These are phyloP conservation scores for Lochmaea capreae DNA, from an alignment of 2,888 invertebrate genomes.

Conservation along the genomic window DNA sequence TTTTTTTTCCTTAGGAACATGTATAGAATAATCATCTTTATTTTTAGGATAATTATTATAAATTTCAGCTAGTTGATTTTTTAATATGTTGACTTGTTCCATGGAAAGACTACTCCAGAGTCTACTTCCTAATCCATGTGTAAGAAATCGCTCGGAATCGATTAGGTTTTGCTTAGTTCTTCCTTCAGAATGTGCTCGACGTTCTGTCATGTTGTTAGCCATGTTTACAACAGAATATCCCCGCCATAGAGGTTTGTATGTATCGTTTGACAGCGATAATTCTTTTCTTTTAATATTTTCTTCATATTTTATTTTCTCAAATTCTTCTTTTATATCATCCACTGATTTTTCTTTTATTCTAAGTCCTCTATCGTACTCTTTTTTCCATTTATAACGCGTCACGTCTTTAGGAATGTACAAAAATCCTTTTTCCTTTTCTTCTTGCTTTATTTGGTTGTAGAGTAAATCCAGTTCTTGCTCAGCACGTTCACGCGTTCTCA, in stretches of 20 bases:
- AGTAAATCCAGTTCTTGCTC: slow-evolving; percentile 84
- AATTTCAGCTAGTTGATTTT: slow-evolving; percentile 83
- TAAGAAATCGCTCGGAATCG: slow-evolving; percentile 61
- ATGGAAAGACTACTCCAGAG: slow-evolving; percentile 87
- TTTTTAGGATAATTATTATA: slow-evolving; percentile 71
- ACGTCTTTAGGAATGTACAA: slow-evolving; percentile 82
- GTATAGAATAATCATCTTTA: slow-evolving; percentile 72
- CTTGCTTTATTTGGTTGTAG: slow-evolving; percentile 80
- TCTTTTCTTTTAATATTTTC: slow-evolving; percentile 66
- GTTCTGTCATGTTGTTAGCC: slow-evolving; percentile 77
- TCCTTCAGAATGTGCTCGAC: slow-evolving; percentile 67
- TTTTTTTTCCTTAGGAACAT: slow-evolving; percentile 66
- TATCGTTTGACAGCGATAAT: slow-evolving; percentile 70
- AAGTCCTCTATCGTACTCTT: slow-evolving; percentile 80
- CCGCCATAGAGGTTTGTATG: slow-evolving; percentile 85
- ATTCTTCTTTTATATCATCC: slow-evolving; percentile 84
- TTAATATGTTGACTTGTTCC: slow-evolving; percentile 84
- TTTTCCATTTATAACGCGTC: slow-evolving; percentile 81
- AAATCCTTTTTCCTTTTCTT: slow-evolving; percentile 86
- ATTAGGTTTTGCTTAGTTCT: slow-evolving; percentile 50
- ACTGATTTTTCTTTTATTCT: slow-evolving; percentile 88
- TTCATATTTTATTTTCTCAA: slow-evolving; percentile 73
- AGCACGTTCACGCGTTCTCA: slow-evolving; percentile 82
- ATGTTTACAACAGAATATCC: slow-evolving; percentile 86
- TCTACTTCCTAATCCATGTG: slow-evolving; percentile 76